Base-by-base conservation (phyloP, 2,888 invertebrate species). In the Drosophila atripex region DNA sequence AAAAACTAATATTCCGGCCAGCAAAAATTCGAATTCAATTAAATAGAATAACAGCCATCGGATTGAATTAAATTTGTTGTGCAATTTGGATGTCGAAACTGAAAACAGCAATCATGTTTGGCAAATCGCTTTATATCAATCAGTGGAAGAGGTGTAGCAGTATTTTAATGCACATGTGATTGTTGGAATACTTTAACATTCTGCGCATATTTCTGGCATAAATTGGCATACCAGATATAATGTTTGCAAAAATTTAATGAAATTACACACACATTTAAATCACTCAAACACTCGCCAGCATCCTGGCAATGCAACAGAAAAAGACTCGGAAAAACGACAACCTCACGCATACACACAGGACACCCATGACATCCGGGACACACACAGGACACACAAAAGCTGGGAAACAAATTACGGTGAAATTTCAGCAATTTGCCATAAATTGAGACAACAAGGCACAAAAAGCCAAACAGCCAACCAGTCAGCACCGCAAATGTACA, bases 361-460 rank as follows among this genome's bases (percentile, higher is more conserved):
- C 39, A 39, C 39, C 3, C 39, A 39, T n/a, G n/a, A n/a, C n/a
- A n/a, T n/a, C n/a, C n/a, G n/a, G 35, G 35, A 35, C 45, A 63
- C 35, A 68, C 14, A 28, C 28, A 28, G 28, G 8, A 28, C 32
- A 53, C 45, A 57, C 47, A 51, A 18, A 52, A 47, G 59, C 72
- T 59, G 59, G 56, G 61, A 68, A 73, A 77, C 76, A 79, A 83
- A 83, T 83, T 83, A 77, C 86, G 73, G 61, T 78, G 76, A 75
- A 78, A 84, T 84, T 88, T 82, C 78, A 82, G 71, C 84, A 88
- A 86, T 86, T 86, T 82, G 80, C 78, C 80, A 80, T 89, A 82
- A 89, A 88, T 89, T 86, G 87, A 88, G 88, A 88, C 87, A 84
- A 79, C 76, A 82, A 79, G 82, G 79, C 86, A 72, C 77, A 85